Evolutionary conservation across 1,140 invertebrate genomes (phyloP), one percentile per base, ranked within the genome.

Genomic region (Camponotus pennsylvanicus): DNA sequence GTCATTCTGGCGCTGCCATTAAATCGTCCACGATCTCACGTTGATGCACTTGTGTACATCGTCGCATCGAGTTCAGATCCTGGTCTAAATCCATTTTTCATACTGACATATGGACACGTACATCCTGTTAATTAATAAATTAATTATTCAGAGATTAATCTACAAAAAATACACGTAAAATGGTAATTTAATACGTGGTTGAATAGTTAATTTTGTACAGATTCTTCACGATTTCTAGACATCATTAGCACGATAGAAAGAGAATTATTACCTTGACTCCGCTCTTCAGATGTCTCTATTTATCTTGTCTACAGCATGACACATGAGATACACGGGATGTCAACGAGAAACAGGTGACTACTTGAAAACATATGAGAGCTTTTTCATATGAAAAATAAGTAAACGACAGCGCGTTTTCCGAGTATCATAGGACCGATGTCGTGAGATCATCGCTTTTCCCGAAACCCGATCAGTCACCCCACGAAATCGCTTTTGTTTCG

Each of bases 21-120:
- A 75, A 61, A 49, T 76, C 75, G n/a, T 89, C 83, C 79, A 88
- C 75, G 82, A 75, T 32, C 61, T 69, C 63, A 40, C 15, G 59
- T 57, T 78, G 69, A 67, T 59, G 61, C 32, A 37, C n/a, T 59
- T 37, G 40, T 6, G 7, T 32, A 40, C 21, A 37, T 42, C 57
- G 37, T 32, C 27, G 8, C 32, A 42, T 61, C 75, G 15, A 63
- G 13, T 64, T 6, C 7, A 45, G 13, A 76, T 18, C 21, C 8
- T 5, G 11, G 21, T 77, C 0, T 37, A 66, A 52, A 66, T 66
- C 34, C 6, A 64, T 78, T 78, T 34, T 37, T 27, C 42, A 1
- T 6, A 3, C 8, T 34, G 27, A 52, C 13, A 32, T 37, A 37
- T 1, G 7, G 21, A 40, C 34, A 0, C 27, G 1, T 34, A 15